Evolutionary conservation across 2,113 vertebrate genomes (phyloP), one percentile per base, ranked within the genome.

Genomic region (Jaculus jaculus): DNA sequence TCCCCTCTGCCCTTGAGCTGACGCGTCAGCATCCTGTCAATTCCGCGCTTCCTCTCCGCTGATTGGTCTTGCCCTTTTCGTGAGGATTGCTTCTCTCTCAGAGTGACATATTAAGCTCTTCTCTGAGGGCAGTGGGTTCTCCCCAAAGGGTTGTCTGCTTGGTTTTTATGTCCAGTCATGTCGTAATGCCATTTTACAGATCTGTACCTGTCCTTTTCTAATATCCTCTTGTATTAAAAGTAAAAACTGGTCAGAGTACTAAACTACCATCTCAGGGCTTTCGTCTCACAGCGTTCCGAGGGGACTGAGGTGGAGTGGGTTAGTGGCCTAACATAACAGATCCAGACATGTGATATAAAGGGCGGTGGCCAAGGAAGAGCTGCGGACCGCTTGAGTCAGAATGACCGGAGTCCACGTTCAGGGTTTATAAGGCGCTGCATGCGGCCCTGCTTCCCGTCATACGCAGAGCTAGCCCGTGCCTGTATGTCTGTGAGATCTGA

Each of bases 1-100:
- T 51, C 5, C 30, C 30, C 18, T 82, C 34, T 85, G 34, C 13
- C 84, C 69, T 34, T 63, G 90, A 96, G 28, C n/a, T 66, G 0
- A 42, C 28, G 10, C 32, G 72, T 51, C 68, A 93, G 84, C 88
- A 87, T 82, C 51, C 75, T 89, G 54, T 87, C 92, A 92, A 65
- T 17, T 81, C 93, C 96, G 93, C 71, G 79, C 75, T 28, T 96
- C 5, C 89, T 89, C 92, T 94, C 42, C 63, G 6, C 87, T 73
- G 82, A 89, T 69, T 8, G 10, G 72, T 28, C 71, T 94, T 75
- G 1, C 80, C 75, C 75, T 97, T 97, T 97, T 94, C 82, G 87
- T 92, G 96, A 98, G 89, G 88, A 95, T 69, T 30, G 42, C 11
- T 96, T 97, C 93, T 89, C 85, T 94, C 92, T 74, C 26, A 90